Percentiles rank a stretch among this genome's conserved stretches.
These are phyloP conservation scores for Florisuga fusca DNA, from an alignment of 2,797 vertebrate species.

Conservation along the genomic window DNA sequence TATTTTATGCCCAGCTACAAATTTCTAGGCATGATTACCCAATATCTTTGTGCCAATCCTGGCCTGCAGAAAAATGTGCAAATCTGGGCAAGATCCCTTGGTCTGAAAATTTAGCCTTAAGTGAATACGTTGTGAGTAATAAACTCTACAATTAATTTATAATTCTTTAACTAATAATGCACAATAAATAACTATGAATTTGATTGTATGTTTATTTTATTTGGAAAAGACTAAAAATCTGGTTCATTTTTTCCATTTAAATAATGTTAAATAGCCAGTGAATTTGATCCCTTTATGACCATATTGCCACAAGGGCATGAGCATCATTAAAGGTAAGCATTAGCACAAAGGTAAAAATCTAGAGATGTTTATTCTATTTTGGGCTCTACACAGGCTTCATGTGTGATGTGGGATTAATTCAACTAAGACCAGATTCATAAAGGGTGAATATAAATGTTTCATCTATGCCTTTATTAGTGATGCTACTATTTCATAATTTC, in stretches of 20 bases:
- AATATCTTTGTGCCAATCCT: neutral
- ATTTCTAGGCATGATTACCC: neutral
- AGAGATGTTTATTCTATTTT: neutral
- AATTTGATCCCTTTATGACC: neutral
- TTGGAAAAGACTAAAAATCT: neutral
- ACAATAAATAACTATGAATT: neutral
- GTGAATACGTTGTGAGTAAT: neutral
- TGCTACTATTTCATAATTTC: neutral
- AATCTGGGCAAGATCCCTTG: neutral
- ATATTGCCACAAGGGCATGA: neutral
- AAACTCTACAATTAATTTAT: neutral
- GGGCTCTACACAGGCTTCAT: neutral
- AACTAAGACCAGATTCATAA: neutral
- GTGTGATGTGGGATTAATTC: neutral
- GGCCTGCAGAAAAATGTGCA: neutral
- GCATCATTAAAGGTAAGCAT: neutral
- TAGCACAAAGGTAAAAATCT: neutral
- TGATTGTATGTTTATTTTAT: neutral
- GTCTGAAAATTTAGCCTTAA: slow-evolving; percentile 13
- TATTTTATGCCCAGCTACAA: neutral
- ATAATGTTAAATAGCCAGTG: neutral
- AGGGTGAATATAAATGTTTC: neutral
- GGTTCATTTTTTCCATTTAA: neutral
- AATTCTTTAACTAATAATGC: neutral
- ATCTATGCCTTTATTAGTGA: neutral